A percentile compares a stretch with the other conserved stretches of the same genome.
Conservation (phyloP, 64 coral and sea anemone genomes). For the Montipora capricornis region DNA sequence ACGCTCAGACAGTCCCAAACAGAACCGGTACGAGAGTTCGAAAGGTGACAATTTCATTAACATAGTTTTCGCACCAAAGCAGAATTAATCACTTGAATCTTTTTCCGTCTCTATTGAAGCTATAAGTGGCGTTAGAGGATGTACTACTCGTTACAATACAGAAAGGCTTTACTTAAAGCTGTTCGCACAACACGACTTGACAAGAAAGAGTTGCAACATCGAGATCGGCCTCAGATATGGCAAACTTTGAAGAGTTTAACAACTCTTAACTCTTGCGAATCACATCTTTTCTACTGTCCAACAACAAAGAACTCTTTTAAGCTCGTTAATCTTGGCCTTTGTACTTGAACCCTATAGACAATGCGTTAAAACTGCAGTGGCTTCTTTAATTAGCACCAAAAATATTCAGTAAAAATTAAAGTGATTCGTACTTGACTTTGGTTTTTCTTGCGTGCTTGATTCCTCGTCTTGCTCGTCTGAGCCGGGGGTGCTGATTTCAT, state of each 20-base stretch:
- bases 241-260: conserved; percentile 32
- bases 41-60: conserved; percentile 59
- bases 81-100: conserved; percentile 60
- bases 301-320: conserved; percentile 26
- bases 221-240: conserved; percentile 42
- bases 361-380: not conserved
- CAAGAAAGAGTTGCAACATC: conserved; percentile 24
- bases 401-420: conserved; percentile 42
- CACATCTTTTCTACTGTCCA: not conserved
- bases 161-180: conserved; percentile 9
- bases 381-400: not conserved
- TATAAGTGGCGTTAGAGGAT: conserved; percentile 46
- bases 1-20: not conserved
- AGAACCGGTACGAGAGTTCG: not conserved
- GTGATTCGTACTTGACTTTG: conserved; percentile 52
- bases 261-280: not conserved
- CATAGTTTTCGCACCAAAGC: conserved; percentile 64
- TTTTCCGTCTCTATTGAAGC: conserved; percentile 60
- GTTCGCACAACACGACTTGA: conserved; percentile 26
- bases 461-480: conserved; percentile 18
- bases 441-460: not conserved
- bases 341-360: not conserved
- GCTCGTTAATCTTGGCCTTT: conserved; percentile 2
- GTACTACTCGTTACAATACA: conserved; percentile 44
- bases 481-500: not conserved